These are phyloP conservation scores for Acipenser ruthenus DNA, from an alignment of 2,797 vertebrate species.

Conservation along the genomic window DNA sequence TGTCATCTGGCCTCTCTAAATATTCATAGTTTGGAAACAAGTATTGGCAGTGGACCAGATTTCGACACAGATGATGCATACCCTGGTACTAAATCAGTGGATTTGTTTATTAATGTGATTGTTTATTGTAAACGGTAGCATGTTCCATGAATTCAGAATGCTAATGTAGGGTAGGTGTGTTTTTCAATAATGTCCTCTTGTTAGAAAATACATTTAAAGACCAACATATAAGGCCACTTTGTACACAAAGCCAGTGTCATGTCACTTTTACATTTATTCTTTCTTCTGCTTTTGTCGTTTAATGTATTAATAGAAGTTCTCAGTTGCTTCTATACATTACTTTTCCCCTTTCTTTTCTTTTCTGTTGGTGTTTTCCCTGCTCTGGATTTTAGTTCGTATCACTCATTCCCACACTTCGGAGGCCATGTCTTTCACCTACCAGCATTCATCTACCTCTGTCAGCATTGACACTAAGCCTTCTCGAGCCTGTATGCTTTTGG, in stretches of 20 bases:
- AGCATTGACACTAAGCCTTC: constrained; percentile 83
- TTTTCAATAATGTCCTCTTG: too few relatives aligned
- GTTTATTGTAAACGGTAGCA: too few relatives aligned
- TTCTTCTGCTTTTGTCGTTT: constrained; percentile 16
- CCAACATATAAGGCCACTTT: too few relatives aligned
- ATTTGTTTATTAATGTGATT: constrained; percentile 5
- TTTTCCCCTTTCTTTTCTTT: constrained; percentile 30
- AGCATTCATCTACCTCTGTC: constrained; percentile 88
- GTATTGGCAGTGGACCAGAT: constrained; percentile 85
- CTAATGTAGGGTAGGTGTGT: too few relatives aligned
- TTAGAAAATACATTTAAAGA: too few relatives aligned
- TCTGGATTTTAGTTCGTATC: constrained; percentile 68
- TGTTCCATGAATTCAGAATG: too few relatives aligned
- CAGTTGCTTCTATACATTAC: not conserved
- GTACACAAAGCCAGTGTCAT: too few relatives aligned
- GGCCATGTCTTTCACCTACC: constrained; percentile 95
- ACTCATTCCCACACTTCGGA: constrained; percentile 88
- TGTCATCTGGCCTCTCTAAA: constrained; percentile 80
- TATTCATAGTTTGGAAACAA: constrained; percentile 82
- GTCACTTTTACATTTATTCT: not conserved
- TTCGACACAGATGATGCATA: constrained; percentile 87
- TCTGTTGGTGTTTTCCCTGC: constrained; percentile 31
- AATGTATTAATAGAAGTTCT: constrained; percentile 4
- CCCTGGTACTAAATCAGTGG: constrained; percentile 61
- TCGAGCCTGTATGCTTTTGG: constrained; percentile 58